Conservation (phyloP, 2,797 vertebrate species). For the Lophius americanus region DNA sequence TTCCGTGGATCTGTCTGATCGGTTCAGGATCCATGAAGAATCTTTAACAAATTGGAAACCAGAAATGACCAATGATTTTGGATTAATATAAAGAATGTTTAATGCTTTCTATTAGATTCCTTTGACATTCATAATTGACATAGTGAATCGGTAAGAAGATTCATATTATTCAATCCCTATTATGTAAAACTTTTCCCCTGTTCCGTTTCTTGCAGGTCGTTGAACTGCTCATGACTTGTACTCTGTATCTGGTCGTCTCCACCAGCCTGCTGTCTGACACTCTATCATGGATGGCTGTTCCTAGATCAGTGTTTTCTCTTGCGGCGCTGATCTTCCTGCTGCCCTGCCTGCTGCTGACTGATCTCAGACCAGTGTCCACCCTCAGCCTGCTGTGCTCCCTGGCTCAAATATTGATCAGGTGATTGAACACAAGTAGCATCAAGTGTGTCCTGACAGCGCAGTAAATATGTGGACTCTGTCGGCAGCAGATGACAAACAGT, state of each 20-base stretch:
- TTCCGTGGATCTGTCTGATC: too few relatives aligned
- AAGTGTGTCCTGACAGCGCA: not conserved
- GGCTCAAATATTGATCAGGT: slow-evolving; percentile 84
- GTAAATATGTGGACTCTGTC: not conserved
- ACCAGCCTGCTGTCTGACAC: slow-evolving; percentile 81
- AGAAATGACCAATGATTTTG: too few relatives aligned
- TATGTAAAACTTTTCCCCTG: not conserved
- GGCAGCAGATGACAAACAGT: slow-evolving; percentile 9
- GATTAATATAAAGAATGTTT: too few relatives aligned
- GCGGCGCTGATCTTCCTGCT: slow-evolving; percentile 77
- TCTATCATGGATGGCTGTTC: slow-evolving; percentile 70
- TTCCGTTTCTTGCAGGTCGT: slow-evolving; percentile 55
- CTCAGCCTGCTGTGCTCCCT: slow-evolving; percentile 87
- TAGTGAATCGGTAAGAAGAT: too few relatives aligned
- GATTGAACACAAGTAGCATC: not conserved
- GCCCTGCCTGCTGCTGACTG: slow-evolving; percentile 83
- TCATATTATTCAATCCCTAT: too few relatives aligned
- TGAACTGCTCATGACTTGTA: slow-evolving; percentile 85
- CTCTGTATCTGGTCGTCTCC: slow-evolving; percentile 84
- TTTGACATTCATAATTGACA: too few relatives aligned
- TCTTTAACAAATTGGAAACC: too few relatives aligned
- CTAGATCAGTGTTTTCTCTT: slow-evolving; percentile 77
- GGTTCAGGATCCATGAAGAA: too few relatives aligned
- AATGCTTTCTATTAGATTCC: too few relatives aligned
- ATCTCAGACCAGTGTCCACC: slow-evolving; percentile 82